Evolutionary conservation across 2,797 vertebrate genomes (phyloP).

Genomic region (Poeciliopsis gracilis): DNA sequence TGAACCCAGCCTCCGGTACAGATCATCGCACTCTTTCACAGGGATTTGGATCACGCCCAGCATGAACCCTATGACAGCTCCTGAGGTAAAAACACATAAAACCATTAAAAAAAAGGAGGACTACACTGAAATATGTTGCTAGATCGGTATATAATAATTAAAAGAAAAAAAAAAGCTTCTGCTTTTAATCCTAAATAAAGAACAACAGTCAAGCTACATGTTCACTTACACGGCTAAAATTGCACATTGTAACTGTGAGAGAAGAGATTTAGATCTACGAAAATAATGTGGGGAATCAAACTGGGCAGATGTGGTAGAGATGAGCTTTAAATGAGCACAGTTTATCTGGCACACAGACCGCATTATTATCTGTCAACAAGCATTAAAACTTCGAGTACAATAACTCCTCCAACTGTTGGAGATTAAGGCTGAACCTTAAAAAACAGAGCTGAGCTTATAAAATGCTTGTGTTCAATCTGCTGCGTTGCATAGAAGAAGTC

Average conservation of each 20-base stretch:
- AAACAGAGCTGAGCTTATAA: conserved; percentile 50
- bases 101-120: conserved; percentile 4
- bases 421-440: conserved; percentile 44
- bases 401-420: conserved; percentile 28
- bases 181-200: not conserved
- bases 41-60: conserved; percentile 92
- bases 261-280: conserved; percentile 11
- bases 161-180: not conserved
- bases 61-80: conserved; percentile 96
- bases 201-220: conserved; percentile 3
- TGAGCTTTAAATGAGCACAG: conserved; percentile 42
- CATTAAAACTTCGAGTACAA: conserved; percentile 27
- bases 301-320: conserved; percentile 51
- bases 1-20: conserved; percentile 92
- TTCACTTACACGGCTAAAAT: conserved; percentile 11
- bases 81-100: conserved; percentile 71
- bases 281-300: conserved; percentile 29
- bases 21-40: conserved; percentile 91
- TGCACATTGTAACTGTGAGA: not conserved
- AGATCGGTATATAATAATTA: not conserved
- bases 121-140: not conserved
- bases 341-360: conserved; percentile 28
- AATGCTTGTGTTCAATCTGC: conserved; percentile 27
- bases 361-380: conserved; percentile 27
- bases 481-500: conserved; percentile 7